Evolutionary conservation across 2,797 vertebrate genomes (phyloP).

Genomic region (Scomberomorus guttatus): DNA sequence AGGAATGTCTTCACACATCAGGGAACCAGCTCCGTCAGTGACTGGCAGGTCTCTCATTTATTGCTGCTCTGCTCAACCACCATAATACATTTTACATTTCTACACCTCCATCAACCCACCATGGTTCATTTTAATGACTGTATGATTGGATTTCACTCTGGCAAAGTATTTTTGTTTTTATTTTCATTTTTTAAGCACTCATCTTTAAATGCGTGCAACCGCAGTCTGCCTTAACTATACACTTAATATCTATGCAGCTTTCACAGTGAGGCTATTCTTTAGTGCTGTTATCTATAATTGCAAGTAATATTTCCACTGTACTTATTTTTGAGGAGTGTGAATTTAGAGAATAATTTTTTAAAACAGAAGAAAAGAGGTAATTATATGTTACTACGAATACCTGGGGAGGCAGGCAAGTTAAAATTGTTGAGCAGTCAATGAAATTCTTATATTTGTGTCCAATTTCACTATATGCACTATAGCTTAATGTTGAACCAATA

Average conservation of each 20-base stretch:
- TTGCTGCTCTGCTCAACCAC: not conserved
- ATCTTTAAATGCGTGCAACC: constrained; percentile 14
- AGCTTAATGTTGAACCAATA: no score
- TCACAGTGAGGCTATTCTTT: constrained; percentile 18
- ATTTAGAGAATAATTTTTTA: constrained; percentile 1
- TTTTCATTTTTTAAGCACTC: constrained; percentile 21
- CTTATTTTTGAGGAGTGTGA: constrained; percentile 17
- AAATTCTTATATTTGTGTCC: not conserved
- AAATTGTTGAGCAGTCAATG: not conserved
- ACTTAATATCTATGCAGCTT: constrained; percentile 44
- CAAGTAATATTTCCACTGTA: no score
- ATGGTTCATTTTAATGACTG: not conserved
- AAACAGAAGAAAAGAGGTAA: no score
- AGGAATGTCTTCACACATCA: constrained; percentile 12
- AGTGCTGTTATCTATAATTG: constrained; percentile 30
- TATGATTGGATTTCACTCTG: not conserved
- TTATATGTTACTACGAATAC: not conserved
- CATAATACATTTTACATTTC: not conserved
- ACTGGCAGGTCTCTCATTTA: constrained; percentile 11
- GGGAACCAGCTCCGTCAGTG: constrained; percentile 12
- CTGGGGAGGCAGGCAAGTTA: not conserved
- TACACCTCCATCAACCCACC: not conserved
- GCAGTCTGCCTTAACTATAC: constrained; percentile 20
- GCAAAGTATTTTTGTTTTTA: not conserved
- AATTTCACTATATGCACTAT: no score